Conservation (phyloP, 1,140 invertebrate species). For the Lerema accius region DNA sequence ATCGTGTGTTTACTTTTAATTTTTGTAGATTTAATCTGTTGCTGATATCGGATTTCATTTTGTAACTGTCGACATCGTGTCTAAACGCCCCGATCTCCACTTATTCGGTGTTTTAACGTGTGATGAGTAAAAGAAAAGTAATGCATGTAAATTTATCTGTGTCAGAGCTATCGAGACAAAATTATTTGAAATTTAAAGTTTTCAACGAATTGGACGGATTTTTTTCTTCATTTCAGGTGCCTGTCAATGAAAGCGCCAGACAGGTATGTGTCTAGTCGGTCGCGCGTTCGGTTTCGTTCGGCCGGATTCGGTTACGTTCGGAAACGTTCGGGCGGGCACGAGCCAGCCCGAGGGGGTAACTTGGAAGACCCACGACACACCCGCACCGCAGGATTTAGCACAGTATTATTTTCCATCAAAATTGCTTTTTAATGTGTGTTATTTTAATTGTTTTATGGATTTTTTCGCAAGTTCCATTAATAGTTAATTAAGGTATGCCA, state of each 20-base stretch:
- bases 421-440: slow-evolving; percentile 80
- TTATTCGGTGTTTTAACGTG: background rate
- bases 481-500: slow-evolving; percentile 52
- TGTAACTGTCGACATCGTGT: background rate
- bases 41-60: slow-evolving; percentile 30
- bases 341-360: slow-evolving; percentile 74
- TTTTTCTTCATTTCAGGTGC: slow-evolving; percentile 87
- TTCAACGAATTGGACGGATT: slow-evolving; percentile 84
- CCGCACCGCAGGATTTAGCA: slow-evolving; percentile 75
- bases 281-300: slow-evolving; percentile 77
- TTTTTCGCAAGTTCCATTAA: slow-evolving; percentile 62
- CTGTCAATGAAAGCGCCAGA: slow-evolving; percentile 88
- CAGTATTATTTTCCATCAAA: slow-evolving; percentile 75
- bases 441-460: slow-evolving; percentile 66
- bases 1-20: slow-evolving; percentile 77
- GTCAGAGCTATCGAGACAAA: slow-evolving; percentile 52
- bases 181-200: slow-evolving; percentile 74
- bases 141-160: slow-evolving; percentile 83
- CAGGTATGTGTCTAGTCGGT: slow-evolving; percentile 84
- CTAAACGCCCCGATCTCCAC: background rate
- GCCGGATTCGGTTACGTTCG: slow-evolving; percentile 73
- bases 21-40: slow-evolving; percentile 63
- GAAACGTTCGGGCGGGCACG: slow-evolving; percentile 67
- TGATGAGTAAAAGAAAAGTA: slow-evolving; percentile 9
- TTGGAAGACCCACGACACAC: slow-evolving; percentile 79